Base-by-base conservation (phyloP, 2,888 invertebrate genomes). In the Rhingia rostrata region DNA sequence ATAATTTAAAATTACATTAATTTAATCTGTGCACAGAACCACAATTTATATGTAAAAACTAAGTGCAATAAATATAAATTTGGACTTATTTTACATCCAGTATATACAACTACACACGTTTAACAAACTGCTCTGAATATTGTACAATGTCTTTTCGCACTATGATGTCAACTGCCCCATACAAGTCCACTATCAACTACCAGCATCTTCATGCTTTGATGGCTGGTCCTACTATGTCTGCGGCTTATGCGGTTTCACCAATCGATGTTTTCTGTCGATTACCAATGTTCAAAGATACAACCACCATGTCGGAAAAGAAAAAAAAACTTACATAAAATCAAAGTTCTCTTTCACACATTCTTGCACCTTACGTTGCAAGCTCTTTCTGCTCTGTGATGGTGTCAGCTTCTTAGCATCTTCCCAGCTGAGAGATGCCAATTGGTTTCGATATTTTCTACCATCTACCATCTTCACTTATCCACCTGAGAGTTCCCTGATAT, bases 311-410 rank as follows among this genome's bases (percentile, higher is more conserved):
- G 22, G 22, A 2, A 82, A 51, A 64, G 51, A 56, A 22, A 47
- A 64, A 72, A 69, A 67, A 35, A 53, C 79, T 84, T 80, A 75
- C 84, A 70, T 80, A 75, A 80, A 64, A 60, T 14, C 49, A 72
- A 67, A 74, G 73, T 83, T 83, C 73, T 82, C 79, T 54, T 83
- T 84, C 64, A 80, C 83, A 83, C 73, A 79, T 74, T 80, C 53
- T 54, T 74, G 60, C 74, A 64, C 5, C 30, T 84, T 61, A 54
- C 64, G 54, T 72, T 49, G 39, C 69, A 60, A 67, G 54, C 54
- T 54, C 60, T 66, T 69, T 53, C 35, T 30, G 35, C 51, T 37
- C 4, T 12, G 47, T 37, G 61, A 58, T 32, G 33, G 33, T 33
- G 33, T 32, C 72, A 39, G 45, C 82, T 10, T 82, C 64, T 64